Evolutionary conservation across 2,888 invertebrate genomes (phyloP).

Genomic region (Perithous albicinctus): DNA sequence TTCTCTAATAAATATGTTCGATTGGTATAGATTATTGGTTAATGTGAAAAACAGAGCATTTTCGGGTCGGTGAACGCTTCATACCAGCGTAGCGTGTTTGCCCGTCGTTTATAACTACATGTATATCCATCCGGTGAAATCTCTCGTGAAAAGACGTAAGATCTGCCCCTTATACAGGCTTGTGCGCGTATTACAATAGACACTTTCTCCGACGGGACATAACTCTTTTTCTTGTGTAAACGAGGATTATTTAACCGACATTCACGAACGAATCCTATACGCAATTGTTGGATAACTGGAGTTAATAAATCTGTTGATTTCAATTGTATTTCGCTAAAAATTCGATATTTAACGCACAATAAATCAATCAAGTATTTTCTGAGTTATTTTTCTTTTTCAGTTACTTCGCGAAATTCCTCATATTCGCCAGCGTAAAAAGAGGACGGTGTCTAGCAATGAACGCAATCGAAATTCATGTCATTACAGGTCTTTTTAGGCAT

Average conservation of each 20-base stretch:
- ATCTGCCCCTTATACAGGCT: constrained; percentile 50
- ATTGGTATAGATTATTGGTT: not conserved
- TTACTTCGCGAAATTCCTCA: not conserved
- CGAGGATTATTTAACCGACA: not conserved
- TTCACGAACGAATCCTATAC: not conserved
- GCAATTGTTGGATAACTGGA: not conserved
- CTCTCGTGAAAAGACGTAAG: constrained; percentile 46
- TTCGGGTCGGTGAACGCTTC: not conserved
- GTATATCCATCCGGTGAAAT: constrained; percentile 43
- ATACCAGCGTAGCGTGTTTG: not conserved
- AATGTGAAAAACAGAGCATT: not conserved
- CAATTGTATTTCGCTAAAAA: not conserved
- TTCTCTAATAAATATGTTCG: not conserved
- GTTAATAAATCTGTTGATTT: constrained; percentile 1
- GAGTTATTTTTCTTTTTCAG: constrained; percentile 31
- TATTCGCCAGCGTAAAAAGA: not conserved
- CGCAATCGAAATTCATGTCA: too few species aligned
- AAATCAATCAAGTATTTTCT: constrained; percentile 60
- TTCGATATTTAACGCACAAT: constrained; percentile 60
- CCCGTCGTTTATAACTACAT: not conserved
- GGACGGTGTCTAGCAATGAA: too few species aligned
- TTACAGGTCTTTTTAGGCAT: too few species aligned
- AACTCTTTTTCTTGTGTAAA: constrained; percentile 2
- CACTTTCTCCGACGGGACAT: constrained; percentile 26
- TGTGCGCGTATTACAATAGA: constrained; percentile 17